Evolutionary conservation across 2,888 invertebrate species (phyloP).

Genomic region (Coleophora deauratella): DNA sequence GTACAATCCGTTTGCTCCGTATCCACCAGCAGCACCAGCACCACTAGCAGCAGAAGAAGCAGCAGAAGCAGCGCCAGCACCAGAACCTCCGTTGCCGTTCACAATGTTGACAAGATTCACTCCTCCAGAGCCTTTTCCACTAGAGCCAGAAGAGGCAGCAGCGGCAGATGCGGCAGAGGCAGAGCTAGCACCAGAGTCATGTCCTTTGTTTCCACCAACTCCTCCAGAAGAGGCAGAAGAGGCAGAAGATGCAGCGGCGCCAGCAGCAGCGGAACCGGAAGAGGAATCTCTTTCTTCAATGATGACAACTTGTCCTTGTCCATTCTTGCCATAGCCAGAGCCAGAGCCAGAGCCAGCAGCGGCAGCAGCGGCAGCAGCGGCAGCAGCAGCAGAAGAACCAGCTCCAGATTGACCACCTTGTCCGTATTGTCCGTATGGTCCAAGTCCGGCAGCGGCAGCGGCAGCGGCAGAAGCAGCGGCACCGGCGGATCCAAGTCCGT

Average conservation of each 20-base stretch:
- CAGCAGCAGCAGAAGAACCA: neutral
- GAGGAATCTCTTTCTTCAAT: constrained; percentile 1
- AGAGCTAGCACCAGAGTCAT: constrained; percentile 2
- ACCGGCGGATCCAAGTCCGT: neutral
- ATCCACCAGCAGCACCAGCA: neutral
- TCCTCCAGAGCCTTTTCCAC: constrained; percentile 1
- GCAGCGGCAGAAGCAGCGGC: neutral
- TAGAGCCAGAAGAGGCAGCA: constrained; percentile 5
- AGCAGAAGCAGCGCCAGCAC: constrained; percentile 1
- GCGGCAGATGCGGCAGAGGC: constrained; percentile 1
- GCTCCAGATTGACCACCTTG: neutral
- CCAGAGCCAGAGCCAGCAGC: constrained; percentile 1
- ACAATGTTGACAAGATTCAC: neutral
- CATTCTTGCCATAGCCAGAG: neutral
- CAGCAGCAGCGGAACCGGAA: neutral
- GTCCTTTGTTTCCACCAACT: constrained; percentile 4
- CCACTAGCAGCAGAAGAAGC: constrained; percentile 6
- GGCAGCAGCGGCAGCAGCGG: constrained; percentile 2
- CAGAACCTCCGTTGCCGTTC: constrained; percentile 2
- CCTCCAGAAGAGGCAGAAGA: constrained; percentile 10
- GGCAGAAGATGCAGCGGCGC: constrained; percentile 5
- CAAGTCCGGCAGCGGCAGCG: constrained; percentile 2
- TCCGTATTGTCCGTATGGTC: constrained; percentile 6
- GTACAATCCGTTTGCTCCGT: constrained; percentile 6
- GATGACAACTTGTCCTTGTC: constrained; percentile 5